phyloP scores from a whole-genome alignment of 1,140 invertebrate species.

The Druon quercuslanigerum region DNA sequence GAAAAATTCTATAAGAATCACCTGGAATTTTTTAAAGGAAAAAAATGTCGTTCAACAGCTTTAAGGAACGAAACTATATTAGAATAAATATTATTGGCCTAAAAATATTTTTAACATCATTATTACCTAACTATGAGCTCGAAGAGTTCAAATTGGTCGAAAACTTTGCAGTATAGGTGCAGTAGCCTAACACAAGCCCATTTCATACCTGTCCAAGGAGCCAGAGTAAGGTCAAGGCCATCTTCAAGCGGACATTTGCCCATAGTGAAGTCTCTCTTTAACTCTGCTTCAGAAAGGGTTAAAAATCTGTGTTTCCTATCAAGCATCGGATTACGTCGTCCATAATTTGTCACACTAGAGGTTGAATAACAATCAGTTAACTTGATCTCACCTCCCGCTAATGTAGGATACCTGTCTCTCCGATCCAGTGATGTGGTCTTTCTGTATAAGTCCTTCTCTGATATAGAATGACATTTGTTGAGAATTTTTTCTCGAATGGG shows the following conservation, averaged over 20 bases:
- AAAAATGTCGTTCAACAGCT: too few species aligned
- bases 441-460: conserved; percentile 70
- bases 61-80: background rate
- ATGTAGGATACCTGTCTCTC: conserved; percentile 67
- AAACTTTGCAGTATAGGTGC: conserved; percentile 89
- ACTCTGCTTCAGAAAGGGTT: conserved; percentile 69
- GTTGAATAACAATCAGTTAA: too few species aligned
- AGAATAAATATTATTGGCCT: conserved; percentile 21
- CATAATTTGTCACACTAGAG: conserved; percentile 39
- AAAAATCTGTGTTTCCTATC: conserved; percentile 66
- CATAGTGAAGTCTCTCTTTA: conserved; percentile 62
- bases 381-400: conserved; percentile 70
- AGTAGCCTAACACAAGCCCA: conserved; percentile 87
- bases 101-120: conserved; percentile 7
- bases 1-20: background rate
- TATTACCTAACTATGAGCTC: conserved; percentile 86
- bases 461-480: conserved; percentile 63
- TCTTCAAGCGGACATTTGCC: conserved; percentile 71
- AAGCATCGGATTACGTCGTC: conserved; percentile 55
- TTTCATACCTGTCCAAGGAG: conserved; percentile 85
- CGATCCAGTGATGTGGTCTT: conserved; percentile 65
- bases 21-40: background rate
- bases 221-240: conserved; percentile 71
- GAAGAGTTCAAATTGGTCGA: conserved; percentile 85
- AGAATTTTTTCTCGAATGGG: conserved; percentile 48